These are phyloP conservation scores for Psilopogon haemacephalus DNA, from an alignment of 2,113 vertebrate genomes.

Conservation along the genomic window DNA sequence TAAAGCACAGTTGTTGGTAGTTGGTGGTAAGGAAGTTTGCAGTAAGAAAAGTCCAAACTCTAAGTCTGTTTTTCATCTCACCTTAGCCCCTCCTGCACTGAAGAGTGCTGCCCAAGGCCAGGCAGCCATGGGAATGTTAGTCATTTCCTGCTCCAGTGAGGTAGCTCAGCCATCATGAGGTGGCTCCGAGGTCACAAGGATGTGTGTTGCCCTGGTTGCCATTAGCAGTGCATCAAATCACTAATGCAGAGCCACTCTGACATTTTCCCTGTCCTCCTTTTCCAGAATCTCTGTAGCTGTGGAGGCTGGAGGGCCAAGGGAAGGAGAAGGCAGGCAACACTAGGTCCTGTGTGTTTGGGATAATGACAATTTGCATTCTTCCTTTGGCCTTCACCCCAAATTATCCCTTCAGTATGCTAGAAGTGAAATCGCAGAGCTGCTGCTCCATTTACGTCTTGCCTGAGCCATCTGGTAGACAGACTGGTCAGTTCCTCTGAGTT, in stretches of 20 bases:
- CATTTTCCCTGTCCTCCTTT: neutral
- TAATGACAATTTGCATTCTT: neutral
- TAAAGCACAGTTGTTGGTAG: neutral
- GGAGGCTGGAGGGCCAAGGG: neutral
- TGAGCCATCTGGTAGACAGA: neutral
- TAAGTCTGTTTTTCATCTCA: neutral
- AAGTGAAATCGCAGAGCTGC: neutral
- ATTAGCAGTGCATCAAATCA: neutral
- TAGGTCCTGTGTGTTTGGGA: neutral
- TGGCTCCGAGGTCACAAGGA: neutral
- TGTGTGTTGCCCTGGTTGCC: neutral
- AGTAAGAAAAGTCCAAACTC: neutral
- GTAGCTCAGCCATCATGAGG: constrained; percentile 33
- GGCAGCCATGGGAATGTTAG: neutral
- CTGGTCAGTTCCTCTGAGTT: fast-evolving
- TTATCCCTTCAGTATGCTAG: neutral
- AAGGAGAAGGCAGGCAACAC: neutral
- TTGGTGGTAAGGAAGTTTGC: neutral
- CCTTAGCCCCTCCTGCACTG: neutral
- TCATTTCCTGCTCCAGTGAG: constrained; percentile 36
- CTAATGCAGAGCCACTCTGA: neutral
- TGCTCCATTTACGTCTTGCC: neutral
- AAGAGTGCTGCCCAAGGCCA: neutral
- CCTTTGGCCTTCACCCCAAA: neutral
- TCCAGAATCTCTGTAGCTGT: neutral